Evolutionary conservation across 2,797 vertebrate genomes (phyloP).

Genomic region (Lagorchestes hirsutus): DNA sequence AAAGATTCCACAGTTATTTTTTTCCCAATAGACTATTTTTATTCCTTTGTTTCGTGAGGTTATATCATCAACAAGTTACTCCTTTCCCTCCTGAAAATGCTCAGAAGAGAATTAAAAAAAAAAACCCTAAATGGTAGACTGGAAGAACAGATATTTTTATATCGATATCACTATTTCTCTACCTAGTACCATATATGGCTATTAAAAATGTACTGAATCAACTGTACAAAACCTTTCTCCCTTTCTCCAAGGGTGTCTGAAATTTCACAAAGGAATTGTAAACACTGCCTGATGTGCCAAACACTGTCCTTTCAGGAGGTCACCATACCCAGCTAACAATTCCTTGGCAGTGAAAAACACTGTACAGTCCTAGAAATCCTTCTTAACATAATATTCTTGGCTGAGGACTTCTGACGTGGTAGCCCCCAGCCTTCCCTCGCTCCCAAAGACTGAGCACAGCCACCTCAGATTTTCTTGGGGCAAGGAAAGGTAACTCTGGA

Average conservation of each 20-base stretch:
- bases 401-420: not conserved
- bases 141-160: slow-evolving; percentile 60
- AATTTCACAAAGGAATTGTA: slow-evolving; percentile 66
- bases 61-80: slow-evolving; percentile 31
- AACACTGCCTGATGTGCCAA: slow-evolving; percentile 55
- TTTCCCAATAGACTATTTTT: slow-evolving; percentile 16
- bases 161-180: slow-evolving; percentile 57
- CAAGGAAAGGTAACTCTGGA: not conserved
- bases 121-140: slow-evolving; percentile 44
- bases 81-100: slow-evolving; percentile 46
- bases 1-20: slow-evolving; percentile 16
- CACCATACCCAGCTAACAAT: slow-evolving; percentile 42
- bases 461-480: not conserved
- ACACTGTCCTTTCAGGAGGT: slow-evolving; percentile 44
- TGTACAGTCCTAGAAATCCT: not conserved
- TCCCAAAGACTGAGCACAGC: not conserved
- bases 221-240: slow-evolving; percentile 38
- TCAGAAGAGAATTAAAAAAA: not conserved
- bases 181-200: slow-evolving; percentile 78
- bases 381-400: not conserved
- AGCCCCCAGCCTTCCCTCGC: not conserved
- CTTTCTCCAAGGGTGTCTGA: slow-evolving; percentile 61
- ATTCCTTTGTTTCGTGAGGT: slow-evolving; percentile 39
- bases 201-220: slow-evolving; percentile 69
- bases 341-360: slow-evolving; percentile 45